phyloP scores from a whole-genome alignment of 2,113 vertebrate species.

The Pedionomus torquatus region DNA sequence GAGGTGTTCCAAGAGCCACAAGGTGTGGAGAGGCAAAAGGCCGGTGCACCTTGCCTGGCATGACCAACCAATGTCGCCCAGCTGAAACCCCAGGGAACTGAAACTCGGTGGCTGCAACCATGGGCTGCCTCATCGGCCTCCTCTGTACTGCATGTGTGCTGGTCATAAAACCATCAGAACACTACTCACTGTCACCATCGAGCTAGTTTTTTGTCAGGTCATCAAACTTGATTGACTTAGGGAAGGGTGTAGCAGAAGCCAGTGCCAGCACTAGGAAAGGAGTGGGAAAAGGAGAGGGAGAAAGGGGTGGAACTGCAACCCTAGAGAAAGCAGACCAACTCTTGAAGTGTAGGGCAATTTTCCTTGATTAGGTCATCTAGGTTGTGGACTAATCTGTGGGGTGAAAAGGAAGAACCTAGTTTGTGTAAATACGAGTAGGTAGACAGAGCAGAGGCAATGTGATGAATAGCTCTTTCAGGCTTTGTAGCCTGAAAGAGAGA shows the following conservation, averaged over 20 bases:
- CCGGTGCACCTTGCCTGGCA: neutral
- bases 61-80: accelerated
- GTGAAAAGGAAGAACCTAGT: neutral
- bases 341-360: neutral
- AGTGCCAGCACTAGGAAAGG: neutral
- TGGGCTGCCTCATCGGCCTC: neutral
- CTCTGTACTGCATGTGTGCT: neutral
- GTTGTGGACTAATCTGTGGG: neutral
- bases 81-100: neutral
- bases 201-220: neutral
- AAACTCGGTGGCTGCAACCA: neutral
- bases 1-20: neutral
- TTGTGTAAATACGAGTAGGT: neutral
- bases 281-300: neutral
- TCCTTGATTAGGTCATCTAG: neutral
- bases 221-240: neutral
- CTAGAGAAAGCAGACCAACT: neutral
- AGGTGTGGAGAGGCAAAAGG: neutral
- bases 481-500: neutral
- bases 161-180: neutral
- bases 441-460: neutral
- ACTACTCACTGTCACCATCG: neutral
- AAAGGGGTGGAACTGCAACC: neutral
- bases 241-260: neutral
- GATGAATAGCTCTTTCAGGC: neutral